A percentile compares a stretch with the other conserved stretches of the same genome.
phyloP scores from a whole-genome alignment of 2,888 invertebrate species.

The Euproctis similis region DNA sequence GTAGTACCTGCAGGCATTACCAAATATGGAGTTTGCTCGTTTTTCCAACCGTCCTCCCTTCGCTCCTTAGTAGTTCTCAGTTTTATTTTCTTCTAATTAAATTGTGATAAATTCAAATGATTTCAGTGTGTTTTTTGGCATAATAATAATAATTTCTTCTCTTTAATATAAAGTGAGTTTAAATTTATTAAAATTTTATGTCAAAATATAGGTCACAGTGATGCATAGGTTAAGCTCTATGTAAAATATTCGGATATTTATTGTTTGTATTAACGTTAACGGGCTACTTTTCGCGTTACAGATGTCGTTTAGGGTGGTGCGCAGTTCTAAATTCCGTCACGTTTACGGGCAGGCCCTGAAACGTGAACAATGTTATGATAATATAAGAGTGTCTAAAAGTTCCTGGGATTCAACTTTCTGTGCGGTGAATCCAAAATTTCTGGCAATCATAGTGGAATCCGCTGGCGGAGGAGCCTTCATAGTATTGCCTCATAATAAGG shows the following conservation, averaged over 20 bases:
- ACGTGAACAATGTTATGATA: constrained; percentile 98
- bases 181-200: constrained; percentile 40
- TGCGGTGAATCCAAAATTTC: constrained; percentile 98
- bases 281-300: constrained; percentile 61
- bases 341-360: constrained; percentile 93
- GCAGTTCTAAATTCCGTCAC: constrained; percentile 98
- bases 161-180: constrained; percentile 62
- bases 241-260: constrained; percentile 48
- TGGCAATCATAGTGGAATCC: constrained; percentile 97
- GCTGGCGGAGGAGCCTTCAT: constrained; percentile 97
- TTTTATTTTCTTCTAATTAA: constrained; percentile 60
- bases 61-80: constrained; percentile 72
- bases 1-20: constrained; percentile 76
- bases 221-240: constrained; percentile 68
- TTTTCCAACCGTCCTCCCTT: constrained; percentile 77
- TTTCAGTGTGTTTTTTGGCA: constrained; percentile 64
- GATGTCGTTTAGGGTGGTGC: constrained; percentile 98
- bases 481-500: constrained; percentile 94
- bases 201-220: constrained; percentile 71
- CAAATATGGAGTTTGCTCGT: constrained; percentile 82
- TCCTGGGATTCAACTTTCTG: constrained; percentile 99
- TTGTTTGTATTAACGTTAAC: constrained; percentile 56
- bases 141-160: constrained; percentile 54
- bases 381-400: constrained; percentile 96
- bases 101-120: constrained; percentile 65